Percentiles rank a stretch among this genome's conserved stretches.
Conservation (phyloP, 2,797 vertebrate genomes). For the Sebastes paucispinis region DNA sequence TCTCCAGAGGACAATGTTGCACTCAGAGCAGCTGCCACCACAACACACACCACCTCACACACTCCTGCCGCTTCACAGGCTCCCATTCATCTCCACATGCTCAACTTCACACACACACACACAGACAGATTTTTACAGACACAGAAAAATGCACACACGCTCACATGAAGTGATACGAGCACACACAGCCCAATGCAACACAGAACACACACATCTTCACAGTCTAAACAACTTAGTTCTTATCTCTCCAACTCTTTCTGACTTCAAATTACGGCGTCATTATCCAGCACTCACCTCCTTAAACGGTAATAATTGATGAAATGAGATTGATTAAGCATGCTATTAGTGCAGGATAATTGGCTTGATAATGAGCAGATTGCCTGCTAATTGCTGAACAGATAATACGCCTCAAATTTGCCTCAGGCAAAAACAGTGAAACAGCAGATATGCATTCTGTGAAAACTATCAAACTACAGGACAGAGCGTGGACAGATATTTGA, state of each 20-base stretch:
- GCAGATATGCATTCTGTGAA: constrained; percentile 37
- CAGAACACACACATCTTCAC: constrained; percentile 21
- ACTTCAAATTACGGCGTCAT: constrained; percentile 65
- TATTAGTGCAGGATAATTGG: constrained; percentile 77
- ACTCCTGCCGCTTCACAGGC: constrained; percentile 21
- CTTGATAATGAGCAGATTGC: constrained; percentile 78
- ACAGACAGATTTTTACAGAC: not conserved
- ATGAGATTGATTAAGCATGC: constrained; percentile 79
- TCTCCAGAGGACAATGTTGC: constrained; percentile 74
- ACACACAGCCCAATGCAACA: not conserved
- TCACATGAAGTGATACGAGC: not conserved
- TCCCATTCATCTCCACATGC: constrained; percentile 52
- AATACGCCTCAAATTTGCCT: constrained; percentile 61
- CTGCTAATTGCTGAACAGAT: constrained; percentile 76
- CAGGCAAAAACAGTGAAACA: constrained; percentile 45
- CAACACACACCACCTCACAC: constrained; percentile 54
- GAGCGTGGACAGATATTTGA: not conserved
- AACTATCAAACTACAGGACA: constrained; percentile 7
- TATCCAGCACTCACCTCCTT: constrained; percentile 68
- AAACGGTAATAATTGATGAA: constrained; percentile 79
- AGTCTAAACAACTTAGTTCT: constrained; percentile 67
- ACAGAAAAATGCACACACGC: not conserved
- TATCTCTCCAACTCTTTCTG: constrained; percentile 64
- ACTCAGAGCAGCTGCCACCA: constrained; percentile 66
- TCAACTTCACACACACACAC: constrained; percentile 39